Conservation (phyloP, 92 coral and sea anemone species). For the Epizoanthus rinbou region DNA sequence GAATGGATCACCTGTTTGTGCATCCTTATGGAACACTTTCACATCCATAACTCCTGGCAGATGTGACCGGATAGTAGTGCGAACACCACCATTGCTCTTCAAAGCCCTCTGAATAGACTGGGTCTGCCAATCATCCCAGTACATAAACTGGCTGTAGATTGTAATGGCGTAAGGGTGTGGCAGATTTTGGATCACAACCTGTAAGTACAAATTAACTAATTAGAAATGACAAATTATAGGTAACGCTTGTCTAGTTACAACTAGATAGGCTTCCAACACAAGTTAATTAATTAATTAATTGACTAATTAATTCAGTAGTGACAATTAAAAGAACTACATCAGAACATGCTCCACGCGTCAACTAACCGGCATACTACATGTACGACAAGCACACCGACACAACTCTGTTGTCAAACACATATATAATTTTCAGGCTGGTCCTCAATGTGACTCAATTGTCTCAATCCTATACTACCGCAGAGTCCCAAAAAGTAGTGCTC, state of each 20-base stretch:
- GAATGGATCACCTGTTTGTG: constrained; percentile 67
- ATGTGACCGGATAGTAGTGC: constrained; percentile 59
- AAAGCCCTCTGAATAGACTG: constrained; percentile 76
- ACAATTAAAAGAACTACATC: too few species aligned
- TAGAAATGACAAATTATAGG: too few species aligned
- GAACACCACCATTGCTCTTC: constrained; percentile 60
- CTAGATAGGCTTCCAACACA: too few species aligned
- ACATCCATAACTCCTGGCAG: constrained; percentile 80
- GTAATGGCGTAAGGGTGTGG: constrained; percentile 93
- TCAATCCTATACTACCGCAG: too few species aligned
- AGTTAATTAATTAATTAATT: neutral
- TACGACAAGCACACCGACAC: too few species aligned
- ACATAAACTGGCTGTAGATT: constrained; percentile 72
- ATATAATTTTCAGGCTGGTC: too few species aligned
- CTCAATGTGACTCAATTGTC: too few species aligned
- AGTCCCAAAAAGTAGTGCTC: too few species aligned
- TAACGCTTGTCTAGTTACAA: too few species aligned
- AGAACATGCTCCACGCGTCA: too few species aligned
- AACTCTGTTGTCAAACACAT: too few species aligned
- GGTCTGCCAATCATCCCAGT: constrained; percentile 99
- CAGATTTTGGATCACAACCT: constrained; percentile 58
- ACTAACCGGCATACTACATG: too few species aligned
- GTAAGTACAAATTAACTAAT: neutral
- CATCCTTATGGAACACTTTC: constrained; percentile 79
- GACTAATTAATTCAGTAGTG: neutral